Evolutionary conservation across 2,888 invertebrate species (phyloP), one percentile per base, ranked within the genome.

Genomic region (Troides aeacus): DNA sequence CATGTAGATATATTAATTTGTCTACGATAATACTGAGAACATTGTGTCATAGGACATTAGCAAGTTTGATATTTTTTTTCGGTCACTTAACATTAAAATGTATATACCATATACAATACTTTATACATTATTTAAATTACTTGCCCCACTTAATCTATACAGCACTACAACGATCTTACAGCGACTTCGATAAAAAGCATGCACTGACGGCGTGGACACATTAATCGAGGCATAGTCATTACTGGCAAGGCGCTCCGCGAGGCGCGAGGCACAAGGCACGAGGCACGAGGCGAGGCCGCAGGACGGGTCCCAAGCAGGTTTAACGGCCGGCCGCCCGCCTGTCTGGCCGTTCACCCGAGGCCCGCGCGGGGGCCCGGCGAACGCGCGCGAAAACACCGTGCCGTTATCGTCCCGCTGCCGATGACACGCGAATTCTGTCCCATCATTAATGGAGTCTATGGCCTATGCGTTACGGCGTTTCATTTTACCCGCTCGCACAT

Each of bases 311-410:
- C 81, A 81, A 84, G 86, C 88, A 91, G 87, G 92, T 91, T 90
- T 91, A 92, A 90, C 90, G 92, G 90, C 92, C 90, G 89, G 84
- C 87, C 88, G 87, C 83, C 87, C 84, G 87, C 81, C 87, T 86
- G 92, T 92, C 92, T 92, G 92, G 92, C 89, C 92, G 87, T 92
- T 92, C 90, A 92, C 91, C 92, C 92, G 90, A 79, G 90, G 89
- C 88, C 88, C 90, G 85, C 83, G 87, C 87, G 88, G 90, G 88
- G 86, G 85, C 85, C 75, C 71, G 79, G 75, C 80, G 88, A 88
- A 89, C 90, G 90, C 90, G 90, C 90, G 89, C 86, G 81, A 80
- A 86, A 90, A 89, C 90, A 88, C 80, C 87, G 88, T 89, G 88
- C 88, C 88, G 85, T 84, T 86, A 84, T 84, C 85, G 78, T 72